A percentile compares a stretch with the other conserved stretches of the same genome.
Conservation (phyloP, 2,113 vertebrate species). For the Cephalopholis sonnerati region DNA sequence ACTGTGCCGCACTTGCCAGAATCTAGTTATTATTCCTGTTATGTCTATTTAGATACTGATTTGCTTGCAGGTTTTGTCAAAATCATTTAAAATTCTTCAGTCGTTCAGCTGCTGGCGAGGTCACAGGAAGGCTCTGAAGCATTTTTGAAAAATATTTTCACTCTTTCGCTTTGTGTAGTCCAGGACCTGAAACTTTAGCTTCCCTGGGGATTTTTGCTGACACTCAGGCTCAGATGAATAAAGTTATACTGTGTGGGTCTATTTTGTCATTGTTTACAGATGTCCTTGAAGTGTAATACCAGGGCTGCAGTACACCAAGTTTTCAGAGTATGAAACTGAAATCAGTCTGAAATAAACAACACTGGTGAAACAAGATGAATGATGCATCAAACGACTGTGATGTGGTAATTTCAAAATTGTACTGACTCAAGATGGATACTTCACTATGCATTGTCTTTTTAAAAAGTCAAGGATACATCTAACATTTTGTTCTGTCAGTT, state of each 20-base stretch:
- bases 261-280: neutral
- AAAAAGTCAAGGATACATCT: neutral
- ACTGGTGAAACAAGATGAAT: neutral
- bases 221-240: neutral
- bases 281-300: neutral
- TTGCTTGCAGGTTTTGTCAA: conserved; percentile 14
- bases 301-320: neutral
- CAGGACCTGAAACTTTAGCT: conserved; percentile 2
- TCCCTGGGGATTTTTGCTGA: neutral
- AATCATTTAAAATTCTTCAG: conserved; percentile 20
- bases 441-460: neutral
- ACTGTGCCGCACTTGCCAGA: neutral
- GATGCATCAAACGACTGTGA: neutral
- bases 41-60: neutral
- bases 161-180: conserved; percentile 18
- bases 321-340: neutral
- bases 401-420: neutral
- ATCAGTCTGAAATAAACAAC: neutral
- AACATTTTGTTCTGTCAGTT: neutral
- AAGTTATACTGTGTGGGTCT: neutral
- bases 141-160: neutral
- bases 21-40: neutral
- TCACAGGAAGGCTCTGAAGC: conserved; percentile 12
- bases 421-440: neutral
- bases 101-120: conserved; percentile 4